Percentiles rank a stretch among this genome's conserved stretches.
phyloP scores from a whole-genome alignment of 2,797 vertebrate genomes.

The Alauda arvensis region DNA sequence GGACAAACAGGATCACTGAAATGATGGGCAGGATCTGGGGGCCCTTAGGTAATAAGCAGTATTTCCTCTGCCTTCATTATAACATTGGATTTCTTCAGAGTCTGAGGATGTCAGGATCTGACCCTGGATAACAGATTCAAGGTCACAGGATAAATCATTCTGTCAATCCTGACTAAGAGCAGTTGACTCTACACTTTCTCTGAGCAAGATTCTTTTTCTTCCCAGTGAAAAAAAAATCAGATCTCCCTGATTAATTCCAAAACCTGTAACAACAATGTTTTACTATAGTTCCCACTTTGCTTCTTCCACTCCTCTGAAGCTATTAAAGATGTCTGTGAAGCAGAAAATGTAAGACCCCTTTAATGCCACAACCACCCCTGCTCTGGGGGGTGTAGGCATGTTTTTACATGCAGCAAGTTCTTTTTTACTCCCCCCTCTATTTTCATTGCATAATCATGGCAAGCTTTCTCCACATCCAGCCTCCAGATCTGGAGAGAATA shows the following conservation, averaged over 20 bases:
- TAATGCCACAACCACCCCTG: neutral
- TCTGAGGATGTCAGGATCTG: neutral
- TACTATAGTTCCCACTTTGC: neutral
- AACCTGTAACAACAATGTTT: neutral
- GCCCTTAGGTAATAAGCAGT: neutral
- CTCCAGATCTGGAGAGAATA: conserved; percentile 49
- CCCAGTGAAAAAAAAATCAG: neutral
- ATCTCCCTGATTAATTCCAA: neutral
- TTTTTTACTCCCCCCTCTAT: conserved; percentile 54
- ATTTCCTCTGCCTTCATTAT: neutral
- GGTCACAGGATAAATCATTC: conserved; percentile 6
- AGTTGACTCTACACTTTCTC: conserved; percentile 11
- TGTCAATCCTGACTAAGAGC: neutral
- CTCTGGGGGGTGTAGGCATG: conserved; percentile 19
- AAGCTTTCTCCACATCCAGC: conserved; percentile 51
- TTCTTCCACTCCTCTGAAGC: neutral
- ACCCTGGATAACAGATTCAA: conserved; percentile 32
- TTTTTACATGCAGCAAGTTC: conserved; percentile 41
- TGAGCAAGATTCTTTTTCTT: neutral
- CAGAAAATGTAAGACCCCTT: neutral
- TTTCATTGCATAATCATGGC: conserved; percentile 60
- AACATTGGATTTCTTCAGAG: neutral
- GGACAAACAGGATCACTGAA: neutral
- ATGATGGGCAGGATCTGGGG: neutral
- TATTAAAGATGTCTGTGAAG: neutral